phyloP scores from a whole-genome alignment of 2,797 vertebrate genomes.

The Sphenopsis melanotis region DNA sequence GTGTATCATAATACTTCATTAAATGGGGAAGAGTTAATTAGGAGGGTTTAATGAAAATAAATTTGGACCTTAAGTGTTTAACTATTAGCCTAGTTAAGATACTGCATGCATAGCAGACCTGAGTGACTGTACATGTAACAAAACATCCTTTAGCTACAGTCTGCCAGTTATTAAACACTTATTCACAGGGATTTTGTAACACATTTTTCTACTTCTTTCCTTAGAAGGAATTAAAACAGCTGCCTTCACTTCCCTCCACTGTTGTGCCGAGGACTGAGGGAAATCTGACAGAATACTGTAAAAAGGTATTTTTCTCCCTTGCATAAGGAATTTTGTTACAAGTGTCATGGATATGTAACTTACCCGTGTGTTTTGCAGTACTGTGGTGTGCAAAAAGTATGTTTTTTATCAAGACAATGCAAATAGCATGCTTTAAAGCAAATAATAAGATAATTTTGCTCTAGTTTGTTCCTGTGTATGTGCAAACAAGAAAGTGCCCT shows the following conservation, averaged over 20 bases:
- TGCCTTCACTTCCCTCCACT: slow-evolving; percentile 54
- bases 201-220: not conserved
- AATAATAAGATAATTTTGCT: not conserved
- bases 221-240: slow-evolving; percentile 63
- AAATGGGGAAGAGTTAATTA: not conserved
- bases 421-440: not conserved
- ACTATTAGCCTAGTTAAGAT: not conserved
- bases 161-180: not conserved
- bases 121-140: not conserved
- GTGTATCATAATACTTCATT: not conserved
- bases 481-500: not conserved
- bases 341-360: not conserved
- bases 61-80: not conserved
- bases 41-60: not conserved
- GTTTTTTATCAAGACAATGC: not conserved
- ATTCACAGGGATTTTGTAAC: not conserved
- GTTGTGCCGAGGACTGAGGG: slow-evolving; percentile 48
- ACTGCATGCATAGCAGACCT: not conserved
- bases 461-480: not conserved
- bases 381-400: not conserved
- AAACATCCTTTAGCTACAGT: not conserved
- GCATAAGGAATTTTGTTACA: not conserved
- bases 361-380: not conserved
- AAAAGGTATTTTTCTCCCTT: slow-evolving; percentile 66
- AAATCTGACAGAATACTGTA: slow-evolving; percentile 65